phyloP scores from a whole-genome alignment of 2,888 invertebrate species.

The Trachelus tabidus region DNA sequence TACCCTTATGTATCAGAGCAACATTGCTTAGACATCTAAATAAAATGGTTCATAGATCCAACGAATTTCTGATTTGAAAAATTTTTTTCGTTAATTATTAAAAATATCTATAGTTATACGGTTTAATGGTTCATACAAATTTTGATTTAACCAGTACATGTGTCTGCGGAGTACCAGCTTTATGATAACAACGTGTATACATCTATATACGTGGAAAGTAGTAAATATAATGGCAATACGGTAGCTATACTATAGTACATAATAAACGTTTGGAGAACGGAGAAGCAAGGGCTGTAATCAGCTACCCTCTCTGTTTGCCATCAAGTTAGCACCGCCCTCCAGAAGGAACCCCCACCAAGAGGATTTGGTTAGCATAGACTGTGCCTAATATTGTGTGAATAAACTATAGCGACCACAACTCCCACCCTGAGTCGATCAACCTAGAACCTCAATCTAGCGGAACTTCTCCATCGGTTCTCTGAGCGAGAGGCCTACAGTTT shows the following conservation, averaged over 20 bases:
- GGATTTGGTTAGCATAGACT: slow-evolving; percentile 4
- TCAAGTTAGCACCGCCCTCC: slow-evolving; percentile 48
- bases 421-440: slow-evolving; percentile 30
- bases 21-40: neutral
- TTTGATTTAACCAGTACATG: no score
- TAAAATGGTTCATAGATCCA: no score
- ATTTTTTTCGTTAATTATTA: no score
- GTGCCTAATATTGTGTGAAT: slow-evolving; percentile 12
- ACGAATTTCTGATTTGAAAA: no score
- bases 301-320: slow-evolving; percentile 15
- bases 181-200: no score
- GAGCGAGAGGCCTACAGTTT: slow-evolving; percentile 11
- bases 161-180: no score
- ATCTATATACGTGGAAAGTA: neutral
- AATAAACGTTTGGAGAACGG: neutral
- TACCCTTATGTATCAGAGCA: no score
- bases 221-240: neutral
- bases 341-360: slow-evolving; percentile 20
- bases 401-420: slow-evolving; percentile 13
- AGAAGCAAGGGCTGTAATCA: slow-evolving; percentile 10
- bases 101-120: neutral
- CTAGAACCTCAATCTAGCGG: slow-evolving; percentile 27
- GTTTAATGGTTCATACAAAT: neutral
- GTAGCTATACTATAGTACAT: neutral
- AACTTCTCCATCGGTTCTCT: slow-evolving; percentile 15